Base-by-base conservation (phyloP, 2,797 vertebrate species). In the Syngnathus rostellatus region DNA sequence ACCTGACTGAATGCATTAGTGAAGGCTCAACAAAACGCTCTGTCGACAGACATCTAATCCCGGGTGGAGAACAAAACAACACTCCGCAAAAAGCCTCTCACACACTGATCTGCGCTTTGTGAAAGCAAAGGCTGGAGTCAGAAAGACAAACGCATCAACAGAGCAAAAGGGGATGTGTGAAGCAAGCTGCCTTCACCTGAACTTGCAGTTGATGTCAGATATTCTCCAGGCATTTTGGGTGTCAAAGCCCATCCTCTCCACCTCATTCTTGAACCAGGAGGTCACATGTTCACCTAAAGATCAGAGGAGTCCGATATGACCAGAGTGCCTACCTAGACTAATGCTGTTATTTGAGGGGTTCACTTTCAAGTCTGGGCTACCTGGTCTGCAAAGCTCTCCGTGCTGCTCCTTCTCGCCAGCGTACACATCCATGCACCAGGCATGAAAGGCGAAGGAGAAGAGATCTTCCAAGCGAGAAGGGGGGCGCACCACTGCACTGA, bases 221-320 rank as follows among this genome's bases (percentile, higher is more conserved):
- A 98, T 94, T 88, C 97, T 94, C 97, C 97, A 99, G 79, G 94
- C 95, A 41, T 98, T 97, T 79, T 96, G 94, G 87, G 97, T 96
- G 85, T 99, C 96, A 73, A 98, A 99, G 64, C 94, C 93, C 97
- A 99, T 98, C 75, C 97, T 89, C 72, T 99, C 96, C 77, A 98
- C 94, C 85, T 99, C 96, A 0, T 96, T 97, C 88, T 94, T 95
- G 86, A 98, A 98, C 83, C 95, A 93, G 37, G 94, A 95, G 16
- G 91, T 94, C 76, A 98, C 95, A 0, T 98, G 95, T 78, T 99
- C 97, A 40, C 96, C 97, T 99, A 76, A 61, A 73, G 68, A 80
- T 64, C 51, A 76, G 60, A 77, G 77, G 77, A 74, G 70, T 65
- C 68, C 1, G 71, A 80, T 79, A 73, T 73, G 74, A 40, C 9